Evolutionary conservation across 2,113 vertebrate species (phyloP).

Genomic region (Ursus arctos): DNA sequence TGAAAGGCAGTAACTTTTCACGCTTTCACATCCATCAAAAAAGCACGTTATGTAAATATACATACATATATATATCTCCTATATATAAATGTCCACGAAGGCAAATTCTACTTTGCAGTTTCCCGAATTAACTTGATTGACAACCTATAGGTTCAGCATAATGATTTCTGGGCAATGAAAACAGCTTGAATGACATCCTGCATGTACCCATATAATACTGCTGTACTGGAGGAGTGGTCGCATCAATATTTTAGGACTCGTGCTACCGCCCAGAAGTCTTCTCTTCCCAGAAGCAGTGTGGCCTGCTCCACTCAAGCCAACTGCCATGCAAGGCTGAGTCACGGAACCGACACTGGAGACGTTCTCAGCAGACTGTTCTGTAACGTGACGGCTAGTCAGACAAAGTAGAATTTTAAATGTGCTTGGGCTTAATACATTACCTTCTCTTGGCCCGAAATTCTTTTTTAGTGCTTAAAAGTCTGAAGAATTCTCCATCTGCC

Average conservation of each 20-base stretch:
- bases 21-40: background rate
- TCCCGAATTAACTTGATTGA: conserved; percentile 55
- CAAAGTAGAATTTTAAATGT: conserved; percentile 58
- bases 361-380: background rate
- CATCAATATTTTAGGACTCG: conserved; percentile 74
- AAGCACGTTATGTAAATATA: background rate
- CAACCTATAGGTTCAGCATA: conserved; percentile 56
- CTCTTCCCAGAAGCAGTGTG: conserved; percentile 71
- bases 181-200: conserved; percentile 4
- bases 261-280: conserved; percentile 43
- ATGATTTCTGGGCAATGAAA: conserved; percentile 64
- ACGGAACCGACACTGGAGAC: background rate
- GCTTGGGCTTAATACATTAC: conserved; percentile 47
- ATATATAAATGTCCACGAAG: background rate
- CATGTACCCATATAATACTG: background rate
- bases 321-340: background rate
- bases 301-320: conserved; percentile 5
- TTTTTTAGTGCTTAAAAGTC: conserved; percentile 46
- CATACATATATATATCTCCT: background rate
- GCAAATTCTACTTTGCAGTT: conserved; percentile 25
- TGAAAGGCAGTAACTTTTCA: background rate
- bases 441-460: conserved; percentile 39
- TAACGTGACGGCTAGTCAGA: background rate
- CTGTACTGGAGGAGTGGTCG: background rate
- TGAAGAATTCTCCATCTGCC: conserved; percentile 45